Evolutionary conservation across 2,113 vertebrate genomes (phyloP).

Genomic region (Mesocricetus auratus): DNA sequence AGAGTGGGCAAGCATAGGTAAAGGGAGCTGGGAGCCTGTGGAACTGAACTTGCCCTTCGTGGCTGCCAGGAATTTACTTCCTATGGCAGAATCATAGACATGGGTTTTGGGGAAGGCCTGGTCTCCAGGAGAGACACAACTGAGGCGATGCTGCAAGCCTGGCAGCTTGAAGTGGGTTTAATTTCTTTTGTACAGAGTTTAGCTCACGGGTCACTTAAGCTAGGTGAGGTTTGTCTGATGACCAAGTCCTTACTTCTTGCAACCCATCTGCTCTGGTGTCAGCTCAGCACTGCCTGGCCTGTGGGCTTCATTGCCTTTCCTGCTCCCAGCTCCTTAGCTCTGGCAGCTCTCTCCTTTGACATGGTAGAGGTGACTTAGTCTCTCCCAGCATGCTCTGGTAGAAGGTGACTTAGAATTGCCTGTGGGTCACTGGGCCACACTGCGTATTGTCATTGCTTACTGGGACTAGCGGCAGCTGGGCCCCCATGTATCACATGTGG

Average conservation of each 20-base stretch:
- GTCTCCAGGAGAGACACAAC: not conserved
- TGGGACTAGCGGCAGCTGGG: not conserved
- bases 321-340: not conserved
- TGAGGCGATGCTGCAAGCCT: not conserved
- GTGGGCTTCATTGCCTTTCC: not conserved
- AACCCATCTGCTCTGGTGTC: not conserved
- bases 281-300: not conserved
- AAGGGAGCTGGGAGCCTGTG: not conserved
- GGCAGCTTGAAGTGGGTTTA: not conserved
- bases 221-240: not conserved
- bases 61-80: not conserved
- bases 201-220: not conserved
- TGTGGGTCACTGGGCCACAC: not conserved
- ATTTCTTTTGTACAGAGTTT: constrained; percentile 2
- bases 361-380: no score
- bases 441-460: not conserved
- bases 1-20: no score
- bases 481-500: not conserved
- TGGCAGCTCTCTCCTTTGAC: not conserved
- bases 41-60: not conserved
- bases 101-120: not conserved
- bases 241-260: not conserved
- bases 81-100: not conserved
- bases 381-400: not conserved
- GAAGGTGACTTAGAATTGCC: not conserved